Evolutionary conservation across 2,113 vertebrate species (phyloP).

Genomic region (Amphilophus citrinellus): DNA sequence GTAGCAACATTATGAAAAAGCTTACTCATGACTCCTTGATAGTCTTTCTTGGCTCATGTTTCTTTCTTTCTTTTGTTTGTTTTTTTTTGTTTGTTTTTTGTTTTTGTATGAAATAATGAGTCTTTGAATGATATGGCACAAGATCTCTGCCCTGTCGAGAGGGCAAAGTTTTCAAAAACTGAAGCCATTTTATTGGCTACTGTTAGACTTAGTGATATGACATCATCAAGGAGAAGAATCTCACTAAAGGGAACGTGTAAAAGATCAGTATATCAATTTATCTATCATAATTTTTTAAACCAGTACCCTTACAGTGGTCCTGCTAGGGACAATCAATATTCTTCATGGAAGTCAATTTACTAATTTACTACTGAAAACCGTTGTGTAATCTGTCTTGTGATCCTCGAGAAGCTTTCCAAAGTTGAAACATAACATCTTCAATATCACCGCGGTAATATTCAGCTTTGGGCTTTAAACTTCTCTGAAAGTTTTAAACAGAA

Average conservation of each 20-base stretch:
- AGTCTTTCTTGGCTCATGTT: conserved; percentile 50
- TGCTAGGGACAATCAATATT: neutral
- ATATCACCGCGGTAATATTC: neutral
- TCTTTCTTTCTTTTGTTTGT: conserved; percentile 27
- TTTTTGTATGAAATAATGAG: conserved; percentile 40
- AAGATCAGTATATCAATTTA: neutral
- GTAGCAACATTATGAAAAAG: conserved; percentile 32
- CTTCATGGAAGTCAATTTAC: too few species aligned
- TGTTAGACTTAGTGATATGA: conserved; percentile 50
- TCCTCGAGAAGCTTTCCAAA: neutral
- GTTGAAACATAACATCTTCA: neutral
- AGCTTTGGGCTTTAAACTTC: neutral
- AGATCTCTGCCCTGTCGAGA: conserved; percentile 19
- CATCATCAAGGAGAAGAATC: conserved; percentile 16
- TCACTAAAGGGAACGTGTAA: neutral
- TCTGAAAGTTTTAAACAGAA: neutral
- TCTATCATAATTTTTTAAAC: neutral
- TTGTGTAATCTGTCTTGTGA: neutral
- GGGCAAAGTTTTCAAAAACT: conserved; percentile 28
- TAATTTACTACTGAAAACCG: too few species aligned
- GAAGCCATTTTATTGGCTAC: conserved; percentile 20
- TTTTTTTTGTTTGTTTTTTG: neutral
- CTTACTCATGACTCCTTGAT: conserved; percentile 3
- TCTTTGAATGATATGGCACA: conserved; percentile 70
- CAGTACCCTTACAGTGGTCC: neutral